These are phyloP conservation scores for Lepisosteus oculatus DNA, from an alignment of 2,113 vertebrate species.

Conservation along the genomic window DNA sequence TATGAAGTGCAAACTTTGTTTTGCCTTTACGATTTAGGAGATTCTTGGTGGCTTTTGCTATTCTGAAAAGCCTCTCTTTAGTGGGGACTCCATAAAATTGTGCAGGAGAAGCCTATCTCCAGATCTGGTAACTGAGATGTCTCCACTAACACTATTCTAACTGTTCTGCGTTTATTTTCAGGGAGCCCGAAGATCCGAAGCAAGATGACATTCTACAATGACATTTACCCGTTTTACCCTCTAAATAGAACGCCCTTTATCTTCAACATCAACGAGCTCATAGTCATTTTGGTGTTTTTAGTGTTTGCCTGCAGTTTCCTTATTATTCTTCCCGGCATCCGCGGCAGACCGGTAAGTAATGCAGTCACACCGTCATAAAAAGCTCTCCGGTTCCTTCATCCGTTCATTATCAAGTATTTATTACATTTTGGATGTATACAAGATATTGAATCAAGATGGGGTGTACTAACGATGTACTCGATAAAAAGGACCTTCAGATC, in stretches of 20 bases:
- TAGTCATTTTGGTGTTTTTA: constrained; percentile 81
- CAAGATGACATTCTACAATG: constrained; percentile 85
- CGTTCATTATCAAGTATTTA: too few relatives aligned
- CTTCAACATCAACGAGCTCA: constrained; percentile 67
- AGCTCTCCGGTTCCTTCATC: not conserved
- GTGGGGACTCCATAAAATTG: too few relatives aligned
- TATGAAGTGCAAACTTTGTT: too few relatives aligned
- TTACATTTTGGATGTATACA: too few relatives aligned
- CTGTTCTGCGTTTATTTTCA: constrained; percentile 50
- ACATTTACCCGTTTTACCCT: constrained; percentile 81
- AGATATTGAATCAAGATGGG: too few relatives aligned
- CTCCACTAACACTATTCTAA: constrained; percentile 55
- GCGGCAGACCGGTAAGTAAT: constrained; percentile 78
- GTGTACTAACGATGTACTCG: too few relatives aligned
- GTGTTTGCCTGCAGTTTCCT: constrained; percentile 70
- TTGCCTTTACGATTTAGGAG: too few relatives aligned
- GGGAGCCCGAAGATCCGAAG: constrained; percentile 40
- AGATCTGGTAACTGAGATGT: constrained; percentile 57
- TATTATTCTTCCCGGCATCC: constrained; percentile 87
- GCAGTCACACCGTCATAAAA: not conserved
- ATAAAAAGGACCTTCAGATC: too few relatives aligned
- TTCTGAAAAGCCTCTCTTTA: too few relatives aligned
- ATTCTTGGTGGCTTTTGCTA: too few relatives aligned
- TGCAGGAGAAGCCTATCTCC: constrained; percentile 37
- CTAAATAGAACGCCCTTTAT: constrained; percentile 66